A percentile compares a stretch with the other conserved stretches of the same genome.
phyloP scores from a whole-genome alignment of 2,797 vertebrate species.

The Falco concolor region DNA sequence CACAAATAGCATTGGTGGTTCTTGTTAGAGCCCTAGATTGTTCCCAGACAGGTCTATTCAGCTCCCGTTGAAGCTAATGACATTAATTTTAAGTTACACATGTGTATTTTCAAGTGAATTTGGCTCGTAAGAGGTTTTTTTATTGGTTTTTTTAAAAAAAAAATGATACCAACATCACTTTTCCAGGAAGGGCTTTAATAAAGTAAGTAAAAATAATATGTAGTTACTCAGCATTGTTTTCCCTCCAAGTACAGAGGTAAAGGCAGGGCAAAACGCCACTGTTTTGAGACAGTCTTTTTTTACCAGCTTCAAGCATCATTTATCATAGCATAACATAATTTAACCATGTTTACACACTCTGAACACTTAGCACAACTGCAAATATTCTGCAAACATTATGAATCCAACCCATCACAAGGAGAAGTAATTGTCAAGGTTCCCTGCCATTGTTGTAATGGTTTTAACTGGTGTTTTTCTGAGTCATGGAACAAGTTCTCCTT shows the following conservation, averaged over 20 bases:
- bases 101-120: neutral
- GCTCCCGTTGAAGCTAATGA: neutral
- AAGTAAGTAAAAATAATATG: neutral
- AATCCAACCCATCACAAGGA: neutral
- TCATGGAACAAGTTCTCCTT: neutral
- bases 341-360: neutral
- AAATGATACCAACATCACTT: neutral
- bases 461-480: neutral
- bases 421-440: neutral
- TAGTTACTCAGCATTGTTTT: neutral
- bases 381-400: neutral
- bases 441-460: neutral
- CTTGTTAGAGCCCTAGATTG: neutral
- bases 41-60: neutral
- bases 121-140: neutral
- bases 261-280: neutral
- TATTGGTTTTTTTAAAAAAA: neutral
- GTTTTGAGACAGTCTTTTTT: neutral
- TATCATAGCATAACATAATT: neutral
- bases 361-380: neutral
- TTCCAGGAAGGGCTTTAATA: constrained; percentile 37
- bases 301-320: neutral
- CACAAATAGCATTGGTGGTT: neutral
- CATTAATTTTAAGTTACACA: neutral
- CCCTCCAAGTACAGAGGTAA: neutral